Evolutionary conservation across 2,888 invertebrate species (phyloP), one percentile per base, ranked within the genome.

Genomic region (Odontomyia ornata): DNA sequence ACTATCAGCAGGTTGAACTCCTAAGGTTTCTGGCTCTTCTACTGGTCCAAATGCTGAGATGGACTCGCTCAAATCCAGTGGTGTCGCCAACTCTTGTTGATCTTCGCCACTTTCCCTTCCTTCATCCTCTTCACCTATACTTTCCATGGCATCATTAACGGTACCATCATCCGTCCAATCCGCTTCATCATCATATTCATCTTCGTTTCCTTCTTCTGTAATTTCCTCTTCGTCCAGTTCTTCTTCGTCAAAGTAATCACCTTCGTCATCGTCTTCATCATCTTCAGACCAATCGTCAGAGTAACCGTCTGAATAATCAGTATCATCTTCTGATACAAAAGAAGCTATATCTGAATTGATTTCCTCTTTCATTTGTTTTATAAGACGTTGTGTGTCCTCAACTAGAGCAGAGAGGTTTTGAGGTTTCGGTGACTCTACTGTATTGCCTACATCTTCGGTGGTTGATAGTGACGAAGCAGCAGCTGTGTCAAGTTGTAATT

Each of bases 351-450:
- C 89, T 28, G 88, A 88, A 83, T 89, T 89, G 47, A 91, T 90
- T 87, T 91, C 91, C 81, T 90, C 89, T 83, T 89, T 90, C 91
- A 91, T 91, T 85, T 91, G 91, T 80, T 91, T 90, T 79, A 91
- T 91, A 57, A 91, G 82, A 77, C 88, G 88, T 83, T 91, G 91
- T 0, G 91, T 91, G 77, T 89, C 89, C 81, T 89, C 89, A 9
- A 91, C 90, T 71, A 91, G 88, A 79, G 90, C 90, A 1, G 85
- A 85, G 5, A 88, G 82, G 82, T 88, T 87, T 77, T 86, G 87
- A 18, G 27, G 4, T 27, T 60, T 79, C 28, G 65, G 47, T 23
- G 64, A 43, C 25, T 72, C 43, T 23, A 73, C 11, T 11, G 47
- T 47, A 5, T 25, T 4, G 21, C n/a, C 21, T 5, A 18, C 13